Evolutionary conservation across 2,113 vertebrate species (phyloP).

Genomic region (Pimephales promelas): DNA sequence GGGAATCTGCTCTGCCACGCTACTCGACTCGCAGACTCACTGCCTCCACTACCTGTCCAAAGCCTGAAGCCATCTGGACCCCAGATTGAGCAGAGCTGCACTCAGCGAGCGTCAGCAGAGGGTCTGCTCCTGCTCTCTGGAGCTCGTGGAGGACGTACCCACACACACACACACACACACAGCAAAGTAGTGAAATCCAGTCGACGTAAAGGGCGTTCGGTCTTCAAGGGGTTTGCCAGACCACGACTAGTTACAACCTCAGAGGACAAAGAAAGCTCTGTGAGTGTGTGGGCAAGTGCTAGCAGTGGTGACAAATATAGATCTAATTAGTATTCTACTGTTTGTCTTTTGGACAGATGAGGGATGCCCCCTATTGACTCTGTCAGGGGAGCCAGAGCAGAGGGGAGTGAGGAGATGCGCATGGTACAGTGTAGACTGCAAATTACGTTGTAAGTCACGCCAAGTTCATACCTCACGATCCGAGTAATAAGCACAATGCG

Average conservation of each 20-base stretch:
- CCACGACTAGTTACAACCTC: constrained; percentile 52
- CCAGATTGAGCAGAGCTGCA: constrained; percentile 74
- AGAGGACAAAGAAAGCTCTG: constrained; percentile 80
- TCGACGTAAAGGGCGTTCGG: constrained; percentile 19
- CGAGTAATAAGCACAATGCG: constrained; percentile 86
- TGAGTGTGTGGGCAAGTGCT: constrained; percentile 76
- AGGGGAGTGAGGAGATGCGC: constrained; percentile 62
- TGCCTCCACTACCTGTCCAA: constrained; percentile 76
- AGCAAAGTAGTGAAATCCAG: constrained; percentile 21
- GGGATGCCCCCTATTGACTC: constrained; percentile 99
- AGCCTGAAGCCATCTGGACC: constrained; percentile 81
- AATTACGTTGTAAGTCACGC: constrained; percentile 85
- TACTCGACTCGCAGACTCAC: constrained; percentile 70
- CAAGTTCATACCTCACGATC: constrained; percentile 79
- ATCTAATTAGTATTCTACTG: constrained; percentile 93
- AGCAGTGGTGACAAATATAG: constrained; percentile 82
- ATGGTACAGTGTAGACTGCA: constrained; percentile 83
- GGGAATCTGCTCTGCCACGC: constrained; percentile 66
- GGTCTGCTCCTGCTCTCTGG: constrained; percentile 66
- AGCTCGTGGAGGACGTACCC: constrained; percentile 49
- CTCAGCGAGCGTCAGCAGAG: constrained; percentile 79
- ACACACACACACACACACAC: neutral
- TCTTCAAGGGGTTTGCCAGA: constrained; percentile 53
- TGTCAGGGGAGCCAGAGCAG: constrained; percentile 88
- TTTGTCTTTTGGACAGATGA: constrained; percentile 99